Conservation (phyloP, 2,113 vertebrate species). For the Crypturellus undulatus region DNA sequence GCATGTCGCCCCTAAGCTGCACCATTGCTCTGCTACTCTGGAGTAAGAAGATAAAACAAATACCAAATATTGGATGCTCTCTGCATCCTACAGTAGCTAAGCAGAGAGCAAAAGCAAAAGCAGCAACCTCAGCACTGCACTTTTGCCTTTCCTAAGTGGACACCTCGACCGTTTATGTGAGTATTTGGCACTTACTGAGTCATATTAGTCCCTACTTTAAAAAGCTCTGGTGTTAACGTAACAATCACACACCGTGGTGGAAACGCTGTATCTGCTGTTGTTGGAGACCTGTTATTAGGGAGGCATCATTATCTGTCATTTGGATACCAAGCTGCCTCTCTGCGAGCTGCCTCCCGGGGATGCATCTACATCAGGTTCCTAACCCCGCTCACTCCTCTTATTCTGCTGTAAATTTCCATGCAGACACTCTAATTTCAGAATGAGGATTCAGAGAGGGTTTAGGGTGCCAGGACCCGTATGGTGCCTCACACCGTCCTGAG, state of each 20-base stretch:
- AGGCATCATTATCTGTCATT: constrained; percentile 33
- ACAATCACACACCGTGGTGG: not conserved
- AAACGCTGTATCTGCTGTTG: constrained; percentile 37
- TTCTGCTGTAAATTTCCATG: constrained; percentile 13
- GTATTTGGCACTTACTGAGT: not conserved
- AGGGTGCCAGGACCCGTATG: not conserved
- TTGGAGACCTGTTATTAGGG: constrained; percentile 19
- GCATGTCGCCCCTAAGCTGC: fast-evolving
- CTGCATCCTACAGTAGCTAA: not conserved
- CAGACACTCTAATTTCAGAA: fast-evolving
- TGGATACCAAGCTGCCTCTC: constrained; percentile 27
- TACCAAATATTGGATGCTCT: not conserved
- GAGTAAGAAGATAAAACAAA: constrained; percentile 37
- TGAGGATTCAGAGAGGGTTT: not conserved
- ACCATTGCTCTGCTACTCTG: fast-evolving
- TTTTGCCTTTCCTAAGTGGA: not conserved
- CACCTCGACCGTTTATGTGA: not conserved
- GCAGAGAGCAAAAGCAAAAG: not conserved
- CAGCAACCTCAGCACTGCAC: not conserved
- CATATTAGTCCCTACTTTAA: not conserved
- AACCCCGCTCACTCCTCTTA: not conserved
- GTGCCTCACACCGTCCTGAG: not conserved
- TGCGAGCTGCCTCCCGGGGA: not conserved
- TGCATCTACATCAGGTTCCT: not conserved
- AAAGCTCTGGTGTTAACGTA: not conserved